These are phyloP conservation scores for Myanophis thanlyinensis DNA, from an alignment of 2,113 vertebrate species.

Conservation along the genomic window DNA sequence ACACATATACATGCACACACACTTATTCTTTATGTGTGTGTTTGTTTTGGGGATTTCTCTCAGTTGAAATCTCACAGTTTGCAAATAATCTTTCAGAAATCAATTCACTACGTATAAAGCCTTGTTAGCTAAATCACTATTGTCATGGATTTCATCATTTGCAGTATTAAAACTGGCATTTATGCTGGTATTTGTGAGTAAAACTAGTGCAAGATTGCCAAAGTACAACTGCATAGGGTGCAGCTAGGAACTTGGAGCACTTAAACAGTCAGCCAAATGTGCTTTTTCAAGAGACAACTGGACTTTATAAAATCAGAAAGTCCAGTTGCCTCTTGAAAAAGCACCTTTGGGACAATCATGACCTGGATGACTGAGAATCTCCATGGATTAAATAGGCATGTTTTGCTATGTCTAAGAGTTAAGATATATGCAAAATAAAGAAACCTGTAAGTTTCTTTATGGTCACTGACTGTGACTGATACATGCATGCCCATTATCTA, in stretches of 20 bases:
- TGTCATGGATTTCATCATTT: background rate
- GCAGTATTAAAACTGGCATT: background rate
- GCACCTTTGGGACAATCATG: too few relatives aligned
- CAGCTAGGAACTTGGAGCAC: too few relatives aligned
- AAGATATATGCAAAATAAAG: background rate
- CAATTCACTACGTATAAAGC: background rate
- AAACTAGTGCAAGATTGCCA: background rate
- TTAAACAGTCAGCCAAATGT: background rate
- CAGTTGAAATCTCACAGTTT: background rate
- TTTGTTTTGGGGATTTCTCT: background rate
- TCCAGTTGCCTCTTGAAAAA: too few relatives aligned
- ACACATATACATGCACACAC: background rate
- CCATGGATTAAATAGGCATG: too few relatives aligned
- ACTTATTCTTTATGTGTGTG: background rate
- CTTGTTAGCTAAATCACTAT: background rate
- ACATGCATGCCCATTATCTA: background rate
- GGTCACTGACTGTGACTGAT: background rate
- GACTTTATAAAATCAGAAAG: too few relatives aligned
- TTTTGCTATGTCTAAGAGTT: background rate
- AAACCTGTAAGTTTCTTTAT: background rate
- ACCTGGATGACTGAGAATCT: background rate
- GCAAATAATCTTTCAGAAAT: background rate
- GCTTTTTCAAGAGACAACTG: too few relatives aligned
- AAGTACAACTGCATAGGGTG: background rate
- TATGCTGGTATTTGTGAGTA: background rate